These are phyloP conservation scores for Zosterops lateralis DNA, from an alignment of 2,113 vertebrate species.

Conservation along the genomic window DNA sequence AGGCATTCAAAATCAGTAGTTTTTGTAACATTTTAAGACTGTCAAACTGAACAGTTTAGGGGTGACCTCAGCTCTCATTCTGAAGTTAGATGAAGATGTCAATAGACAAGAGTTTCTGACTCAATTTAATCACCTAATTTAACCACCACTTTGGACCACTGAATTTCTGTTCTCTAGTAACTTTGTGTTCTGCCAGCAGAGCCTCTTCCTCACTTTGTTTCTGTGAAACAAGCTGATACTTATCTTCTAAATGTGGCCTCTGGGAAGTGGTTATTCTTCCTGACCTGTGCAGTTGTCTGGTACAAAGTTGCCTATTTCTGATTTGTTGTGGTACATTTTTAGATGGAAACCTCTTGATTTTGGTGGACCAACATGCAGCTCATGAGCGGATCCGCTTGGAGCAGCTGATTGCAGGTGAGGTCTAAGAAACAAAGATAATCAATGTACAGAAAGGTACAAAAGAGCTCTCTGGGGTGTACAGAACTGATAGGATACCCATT, in stretches of 20 bases:
- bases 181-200: conserved; percentile 32
- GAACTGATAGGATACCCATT: background rate
- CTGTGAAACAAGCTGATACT: conserved; percentile 6
- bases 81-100: conserved; percentile 10
- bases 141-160: background rate
- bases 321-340: background rate
- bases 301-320: background rate
- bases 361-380: conserved; percentile 96
- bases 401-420: conserved; percentile 85
- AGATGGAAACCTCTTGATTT: conserved; percentile 88
- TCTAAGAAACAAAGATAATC: background rate
- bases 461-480: background rate
- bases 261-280: conserved; percentile 12
- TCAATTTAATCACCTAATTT: background rate
- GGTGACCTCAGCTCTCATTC: background rate
- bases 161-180: conserved; percentile 10
- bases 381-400: conserved; percentile 94
- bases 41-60: background rate
- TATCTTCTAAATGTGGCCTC: background rate
- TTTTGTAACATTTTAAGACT: background rate
- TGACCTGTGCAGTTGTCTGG: background rate
- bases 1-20: conserved; percentile 17
- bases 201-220: background rate
- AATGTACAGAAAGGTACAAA: background rate
- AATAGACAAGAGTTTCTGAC: background rate